A percentile compares a stretch with the other conserved stretches of the same genome.
Conservation (phyloP, 2,888 invertebrate species). For the Lamellibrachia columna region DNA sequence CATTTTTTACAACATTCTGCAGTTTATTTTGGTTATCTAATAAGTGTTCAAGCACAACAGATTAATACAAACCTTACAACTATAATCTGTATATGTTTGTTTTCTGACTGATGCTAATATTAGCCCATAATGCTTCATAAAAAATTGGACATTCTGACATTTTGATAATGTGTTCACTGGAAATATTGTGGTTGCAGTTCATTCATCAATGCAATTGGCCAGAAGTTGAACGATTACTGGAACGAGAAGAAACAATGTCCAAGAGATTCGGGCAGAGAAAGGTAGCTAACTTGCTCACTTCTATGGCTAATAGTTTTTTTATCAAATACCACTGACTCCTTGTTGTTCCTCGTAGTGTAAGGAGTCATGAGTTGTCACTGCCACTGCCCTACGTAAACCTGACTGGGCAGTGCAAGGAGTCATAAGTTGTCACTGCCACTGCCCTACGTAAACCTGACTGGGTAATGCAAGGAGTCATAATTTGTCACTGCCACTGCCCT, state of each 20-base stretch:
- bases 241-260: constrained; percentile 49
- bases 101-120: neutral
- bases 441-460: too few relatives aligned
- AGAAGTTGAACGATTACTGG: constrained; percentile 61
- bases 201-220: constrained; percentile 51
- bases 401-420: too few relatives aligned
- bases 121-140: too few relatives aligned
- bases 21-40: neutral
- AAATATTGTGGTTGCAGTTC: constrained; percentile 45
- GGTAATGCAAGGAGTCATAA: too few relatives aligned
- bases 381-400: too few relatives aligned
- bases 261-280: neutral
- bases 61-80: neutral
- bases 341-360: too few relatives aligned
- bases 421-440: too few relatives aligned
- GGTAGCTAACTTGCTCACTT: neutral
- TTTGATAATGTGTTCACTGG: too few relatives aligned
- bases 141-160: too few relatives aligned
- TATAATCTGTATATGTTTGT: neutral
- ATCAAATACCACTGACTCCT: neutral
- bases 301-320: neutral
- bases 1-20: neutral
- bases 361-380: too few relatives aligned
- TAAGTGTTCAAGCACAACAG: neutral
- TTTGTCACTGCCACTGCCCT: too few relatives aligned